Base-by-base conservation (phyloP, 2,113 vertebrate genomes). In the Callocephalon fimbriatum region DNA sequence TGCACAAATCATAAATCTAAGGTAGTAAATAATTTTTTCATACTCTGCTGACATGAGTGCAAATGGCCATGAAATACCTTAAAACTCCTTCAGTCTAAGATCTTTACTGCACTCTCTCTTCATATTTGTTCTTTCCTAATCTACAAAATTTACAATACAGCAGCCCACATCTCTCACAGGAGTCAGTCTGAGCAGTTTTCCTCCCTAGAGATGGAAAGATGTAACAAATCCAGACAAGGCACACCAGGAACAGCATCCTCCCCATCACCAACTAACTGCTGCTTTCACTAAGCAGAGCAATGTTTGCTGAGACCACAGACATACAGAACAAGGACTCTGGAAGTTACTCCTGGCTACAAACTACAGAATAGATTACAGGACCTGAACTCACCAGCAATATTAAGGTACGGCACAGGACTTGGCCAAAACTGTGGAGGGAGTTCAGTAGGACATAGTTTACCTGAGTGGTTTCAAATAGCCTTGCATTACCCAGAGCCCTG, bases 401-500 rank as follows among this genome's bases (percentile, higher is more conserved):
- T 15, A 19, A 35, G 22, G 53, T 40, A 22, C 20, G 22, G 14
- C 37, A 85, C 0, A 12, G n/a, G 51, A 47, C 45, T 58, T n/a
- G 0, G 0, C 2, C 3, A 0, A 66, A 78, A 48, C 25, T 6
- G 47, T 2, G 2, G 5, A 6, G 25, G 31, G 18, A 21, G 47
- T 17, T 74, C 61, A 58, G 50, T 2, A 87, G 56, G 19, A 42
- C 32, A 14, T 12, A 18, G 10, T 48, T 76, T 40, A 85, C 54
- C 61, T 40, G 27, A 84, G 66, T 10, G 2, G 0, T 38, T 87
- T 38, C 85, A 63, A 56, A 21, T 2, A 2, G 31, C 32, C 54
- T 70, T 53, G 58, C 40, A 13, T 14, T 37, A 53, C n/a, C 23
- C 74, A 71, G 51, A 87, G 70, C 15, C 38, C 10, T 27, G 44